Base-by-base conservation (phyloP, 2,888 invertebrate genomes). In the Pomacea canaliculata region DNA sequence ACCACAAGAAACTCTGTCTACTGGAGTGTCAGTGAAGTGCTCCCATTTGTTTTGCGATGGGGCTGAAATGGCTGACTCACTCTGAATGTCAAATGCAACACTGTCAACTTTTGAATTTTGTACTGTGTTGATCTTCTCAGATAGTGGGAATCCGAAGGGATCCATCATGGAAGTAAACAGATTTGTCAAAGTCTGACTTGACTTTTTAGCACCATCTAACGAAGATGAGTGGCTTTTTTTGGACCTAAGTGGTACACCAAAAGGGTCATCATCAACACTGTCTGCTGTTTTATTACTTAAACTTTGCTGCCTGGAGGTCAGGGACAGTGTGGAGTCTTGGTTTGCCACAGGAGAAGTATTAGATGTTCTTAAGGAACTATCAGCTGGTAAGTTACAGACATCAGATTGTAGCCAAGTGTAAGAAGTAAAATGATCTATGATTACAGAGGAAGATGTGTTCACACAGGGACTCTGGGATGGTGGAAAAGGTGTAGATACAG, bases 201-300 rank as follows among this genome's bases (percentile, higher is more conserved):
- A 69, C 18, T 59, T 74, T 51, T 23, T 59, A 59, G 48, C 51
- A 69, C 67, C 74, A 62, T 67, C 74, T 19, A 27, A 59, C 13
- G 74, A 67, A 8, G 74, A 68, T 18, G 74, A 69, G n/a, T 66
- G 67, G 60, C 73, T 73, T 62, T 74, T 74, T 48, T 69, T 68
- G 48, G 68, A 59, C 16, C 69, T 60, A 8, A 74, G 74, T 7
- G 74, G 74, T 23, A 74, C 68, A 16, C 69, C 69, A 27, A 74
- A 74, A 8, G 74, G 74, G 49, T 74, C 74, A 60, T 69, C 69
- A 27, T 46, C 60, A n/a, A 68, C 62, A 7, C 19, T 51, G 12
- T 10, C 46, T 16, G 46, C 23, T 16, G 51, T 60, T 23, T n/a
- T 74, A 7, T 69, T 68, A 68, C 1, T 68, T 16, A 74, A 60